Base-by-base conservation (phyloP, 2,888 invertebrate species). In the Sturmia bella region DNA sequence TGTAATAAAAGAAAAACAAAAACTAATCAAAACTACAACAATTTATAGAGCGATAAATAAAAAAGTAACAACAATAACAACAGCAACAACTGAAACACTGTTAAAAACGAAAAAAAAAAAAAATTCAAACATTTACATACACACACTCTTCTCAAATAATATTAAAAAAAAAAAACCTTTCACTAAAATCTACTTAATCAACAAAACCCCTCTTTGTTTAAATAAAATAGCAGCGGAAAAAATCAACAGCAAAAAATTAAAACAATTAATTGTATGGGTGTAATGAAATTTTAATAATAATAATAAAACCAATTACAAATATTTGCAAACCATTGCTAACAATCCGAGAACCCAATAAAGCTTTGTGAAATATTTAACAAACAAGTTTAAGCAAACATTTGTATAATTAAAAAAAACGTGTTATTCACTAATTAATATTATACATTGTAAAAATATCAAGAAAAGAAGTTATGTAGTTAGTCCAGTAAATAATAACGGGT, bases 11-110 rank as follows among this genome's bases (percentile, higher is more conserved):
- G 48, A 69, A 63, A 57, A 41, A 11, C 43, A 61, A 21, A 48
- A 50, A 56, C 7, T 52, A 66, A 45, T 11, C 83, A 83, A 85
- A 88, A 86, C 87, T 50, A 54, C 61, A 80, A n/a, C n/a, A 56
- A 70, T 59, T 75, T 80, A 70, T 70, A 66, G 52, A 80, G 70
- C 74, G 63, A 75, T 80, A 80, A 74, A 80, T 68, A 70, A 59
- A 37, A 19, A 17, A 11, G 24, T 24, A n/a, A 21, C 27, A 27
- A 27, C 15, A 66, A 52, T 19, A 68, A 57, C 21, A 64, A 50
- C 52, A 24, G 21, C 27, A 76, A 57, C 37, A 45, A 66, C 50
- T 24, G 4, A 52, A 64, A 39, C 41, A 66, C 37, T 24, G 32
- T 61, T 50, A 75, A 5, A 19, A 54, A 43, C n/a, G n/a, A n/a